Evolutionary conservation across 2,888 invertebrate genomes (phyloP), one percentile per base, ranked within the genome.

Genomic region (Dryocosmus kuriphilus): DNA sequence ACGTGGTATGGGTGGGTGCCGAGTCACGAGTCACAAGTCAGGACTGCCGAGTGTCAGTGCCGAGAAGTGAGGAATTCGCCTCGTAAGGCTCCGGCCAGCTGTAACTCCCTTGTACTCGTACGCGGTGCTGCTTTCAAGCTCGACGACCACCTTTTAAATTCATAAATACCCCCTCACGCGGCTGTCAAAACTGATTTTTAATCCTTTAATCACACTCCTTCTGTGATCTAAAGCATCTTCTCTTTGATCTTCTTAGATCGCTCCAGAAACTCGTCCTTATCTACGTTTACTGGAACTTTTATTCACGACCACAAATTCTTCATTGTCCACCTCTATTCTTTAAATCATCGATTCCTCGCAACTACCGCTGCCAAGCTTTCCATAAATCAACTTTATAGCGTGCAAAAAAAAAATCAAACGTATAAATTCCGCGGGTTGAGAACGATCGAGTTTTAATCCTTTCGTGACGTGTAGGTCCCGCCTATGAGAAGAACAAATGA

Each of bases 401-500:
- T 27, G 22, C 60, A 73, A 73, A 41, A 46, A 35, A 51, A 51
- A 24, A 73, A 24, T 11, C 27, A 46, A 65, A 27, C 27, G 27
- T 46, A 27, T 24, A 22, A 73, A 30, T 73, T 73, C 80, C 75
- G 65, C 27, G 46, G 38, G 77, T 57, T 76, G 77, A 75, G 79
- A 79, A 38, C 32, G 32, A 35, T 32, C 41, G 32, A 65, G 82
- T 80, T 87, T 89, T 88, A 88, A 89, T 89, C 87, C 86, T 85
- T 85, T 80, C 84, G 85, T 88, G 89, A 89, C 87, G 89, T 89
- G 88, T 89, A 86, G 86, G 85, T 84, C 84, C 85, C 85, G 85
- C 86, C 86, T 85, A 85, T 85, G 87, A 80, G 87, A 89, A 89
- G 88, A 89, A 89, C 88, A 89, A 89, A 89, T 89, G 89, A 89